Evolutionary conservation across 2,888 invertebrate genomes (phyloP).

Genomic region (Standfussiana lucernea): DNA sequence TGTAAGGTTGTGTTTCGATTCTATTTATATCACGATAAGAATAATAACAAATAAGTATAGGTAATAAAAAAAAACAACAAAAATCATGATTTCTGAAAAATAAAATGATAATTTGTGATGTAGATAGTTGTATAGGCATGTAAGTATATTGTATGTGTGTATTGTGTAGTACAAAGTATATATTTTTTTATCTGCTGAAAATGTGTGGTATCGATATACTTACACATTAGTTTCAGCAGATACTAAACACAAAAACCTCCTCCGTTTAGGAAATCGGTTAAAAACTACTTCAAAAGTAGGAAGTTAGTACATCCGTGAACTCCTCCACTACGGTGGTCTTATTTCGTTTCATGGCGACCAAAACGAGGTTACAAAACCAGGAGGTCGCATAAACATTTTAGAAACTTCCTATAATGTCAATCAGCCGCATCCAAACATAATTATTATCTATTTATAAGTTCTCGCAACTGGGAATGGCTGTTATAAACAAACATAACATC

Average conservation of each 20-base stretch:
- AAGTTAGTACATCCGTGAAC: conserved; percentile 9
- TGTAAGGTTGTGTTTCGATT: neutral
- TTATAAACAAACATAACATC: conserved; percentile 6
- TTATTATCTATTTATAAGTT: conserved; percentile 27
- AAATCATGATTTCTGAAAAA: neutral
- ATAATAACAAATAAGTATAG: conserved; percentile 11
- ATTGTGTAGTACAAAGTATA: no score
- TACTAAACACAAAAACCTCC: neutral
- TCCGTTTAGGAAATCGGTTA: neutral
- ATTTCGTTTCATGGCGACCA: conserved; percentile 38
- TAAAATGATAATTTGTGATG: neutral
- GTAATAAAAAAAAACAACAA: neutral
- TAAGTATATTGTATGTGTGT: no score
- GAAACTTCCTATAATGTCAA: conserved; percentile 54
- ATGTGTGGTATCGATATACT: neutral
- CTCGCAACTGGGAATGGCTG: conserved; percentile 2
- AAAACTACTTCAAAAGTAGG: conserved; percentile 24
- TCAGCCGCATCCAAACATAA: conserved; percentile 37
- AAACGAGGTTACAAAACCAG: conserved; percentile 51
- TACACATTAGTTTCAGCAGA: neutral
- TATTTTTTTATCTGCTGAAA: no score
- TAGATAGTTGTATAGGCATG: no score
- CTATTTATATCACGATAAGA: conserved; percentile 23
- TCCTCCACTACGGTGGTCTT: conserved; percentile 38
- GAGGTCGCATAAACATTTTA: conserved; percentile 53